These are phyloP conservation scores for Motacilla alba DNA, from an alignment of 2,113 vertebrate species.

Conservation along the genomic window DNA sequence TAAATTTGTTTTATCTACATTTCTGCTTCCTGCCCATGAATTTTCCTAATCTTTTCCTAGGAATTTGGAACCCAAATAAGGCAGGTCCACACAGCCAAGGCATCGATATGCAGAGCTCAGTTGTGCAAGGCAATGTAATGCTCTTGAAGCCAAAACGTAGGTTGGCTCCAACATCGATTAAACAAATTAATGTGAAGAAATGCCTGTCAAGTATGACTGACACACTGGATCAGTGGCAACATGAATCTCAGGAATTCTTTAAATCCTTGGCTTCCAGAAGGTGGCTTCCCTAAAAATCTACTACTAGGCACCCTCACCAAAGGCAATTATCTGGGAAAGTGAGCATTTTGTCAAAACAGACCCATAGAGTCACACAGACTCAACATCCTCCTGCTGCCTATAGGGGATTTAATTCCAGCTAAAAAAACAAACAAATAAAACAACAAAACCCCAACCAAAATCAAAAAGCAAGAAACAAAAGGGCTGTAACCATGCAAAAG, in stretches of 20 bases:
- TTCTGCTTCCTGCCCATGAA: neutral
- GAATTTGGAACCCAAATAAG: neutral
- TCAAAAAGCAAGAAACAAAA: neutral
- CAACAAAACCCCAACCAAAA: neutral
- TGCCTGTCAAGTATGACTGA: neutral
- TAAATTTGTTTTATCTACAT: neutral
- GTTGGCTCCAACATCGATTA: neutral
- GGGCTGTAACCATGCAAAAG: neutral
- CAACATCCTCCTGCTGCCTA: neutral
- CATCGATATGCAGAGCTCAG: neutral
- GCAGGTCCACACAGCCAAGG: fast-evolving
- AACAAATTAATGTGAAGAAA: neutral
- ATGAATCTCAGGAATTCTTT: neutral
- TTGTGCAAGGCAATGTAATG: neutral
- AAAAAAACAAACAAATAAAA: neutral
- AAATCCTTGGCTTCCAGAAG: neutral
- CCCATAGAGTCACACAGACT: neutral
- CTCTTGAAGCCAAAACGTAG: neutral
- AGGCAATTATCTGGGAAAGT: neutral
- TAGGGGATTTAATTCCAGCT: neutral
- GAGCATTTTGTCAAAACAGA: neutral
- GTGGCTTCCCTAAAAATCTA: neutral
- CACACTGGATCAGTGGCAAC: neutral
- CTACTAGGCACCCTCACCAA: neutral
- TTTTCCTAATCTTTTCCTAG: neutral